Conservation (phyloP, 2,113 vertebrate genomes). For the Ursus arctos region DNA sequence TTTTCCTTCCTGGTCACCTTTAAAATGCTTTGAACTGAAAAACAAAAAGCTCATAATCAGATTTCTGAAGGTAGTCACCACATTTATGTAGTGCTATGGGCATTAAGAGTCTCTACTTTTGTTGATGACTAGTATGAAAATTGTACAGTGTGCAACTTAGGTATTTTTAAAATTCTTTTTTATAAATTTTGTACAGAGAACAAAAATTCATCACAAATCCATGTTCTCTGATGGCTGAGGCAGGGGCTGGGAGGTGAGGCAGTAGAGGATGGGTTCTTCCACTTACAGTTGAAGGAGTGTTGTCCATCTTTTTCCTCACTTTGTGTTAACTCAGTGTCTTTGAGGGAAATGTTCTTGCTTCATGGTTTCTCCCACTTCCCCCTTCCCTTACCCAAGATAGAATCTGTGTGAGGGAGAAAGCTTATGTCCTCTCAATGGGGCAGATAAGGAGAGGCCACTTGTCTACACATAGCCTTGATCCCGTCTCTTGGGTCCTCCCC, state of each 20-base stretch:
- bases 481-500: background rate
- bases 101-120: background rate
- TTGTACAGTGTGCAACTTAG: background rate
- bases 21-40: background rate
- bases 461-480: background rate
- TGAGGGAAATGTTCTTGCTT: background rate
- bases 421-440: background rate
- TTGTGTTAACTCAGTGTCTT: background rate
- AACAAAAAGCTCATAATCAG: background rate
- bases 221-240: background rate
- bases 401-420: background rate
- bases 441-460: background rate
- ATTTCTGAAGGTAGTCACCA: background rate
- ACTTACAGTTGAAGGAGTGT: background rate
- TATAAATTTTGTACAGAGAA: background rate
- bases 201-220: background rate
- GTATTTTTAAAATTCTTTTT: background rate
- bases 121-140: background rate
- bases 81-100: background rate
- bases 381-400: background rate
- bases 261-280: background rate
- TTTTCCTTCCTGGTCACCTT: background rate
- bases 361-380: background rate
- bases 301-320: background rate
- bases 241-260: background rate